These are phyloP conservation scores for Gallinago media DNA, from an alignment of 2,113 vertebrate genomes.

Conservation along the genomic window DNA sequence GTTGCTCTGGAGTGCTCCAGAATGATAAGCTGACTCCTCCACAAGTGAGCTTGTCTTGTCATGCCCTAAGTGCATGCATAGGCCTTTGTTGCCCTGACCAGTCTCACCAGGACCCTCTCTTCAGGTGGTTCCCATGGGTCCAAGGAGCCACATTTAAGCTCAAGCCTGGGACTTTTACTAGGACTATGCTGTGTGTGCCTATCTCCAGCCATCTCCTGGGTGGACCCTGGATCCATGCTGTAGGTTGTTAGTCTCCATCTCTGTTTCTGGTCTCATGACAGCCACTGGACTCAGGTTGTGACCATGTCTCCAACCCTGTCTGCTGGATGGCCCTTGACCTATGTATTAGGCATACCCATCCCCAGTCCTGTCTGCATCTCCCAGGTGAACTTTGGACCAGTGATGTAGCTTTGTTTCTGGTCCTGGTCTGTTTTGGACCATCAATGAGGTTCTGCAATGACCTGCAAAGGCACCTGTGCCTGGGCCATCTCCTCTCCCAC, in stretches of 20 bases:
- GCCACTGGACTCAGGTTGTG: neutral
- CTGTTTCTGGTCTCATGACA: neutral
- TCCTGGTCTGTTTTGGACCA: neutral
- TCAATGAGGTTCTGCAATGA: neutral
- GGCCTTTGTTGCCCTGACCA: neutral
- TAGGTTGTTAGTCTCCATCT: neutral
- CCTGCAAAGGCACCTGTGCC: neutral
- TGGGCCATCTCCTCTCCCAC: neutral
- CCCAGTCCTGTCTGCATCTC: neutral
- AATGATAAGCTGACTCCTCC: neutral
- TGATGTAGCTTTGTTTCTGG: neutral
- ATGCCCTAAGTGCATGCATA: neutral
- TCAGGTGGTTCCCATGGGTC: neutral
- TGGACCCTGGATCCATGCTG: fast-evolving
- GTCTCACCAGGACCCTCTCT: neutral
- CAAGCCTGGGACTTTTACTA: neutral
- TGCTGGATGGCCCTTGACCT: neutral
- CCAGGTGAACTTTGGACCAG: neutral
- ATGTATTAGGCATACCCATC: neutral
- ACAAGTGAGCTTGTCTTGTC: neutral
- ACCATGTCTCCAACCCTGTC: neutral
- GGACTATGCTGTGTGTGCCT: neutral
- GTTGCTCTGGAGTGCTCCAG: neutral
- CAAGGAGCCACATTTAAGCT: neutral
- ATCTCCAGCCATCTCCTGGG: neutral